Conservation (phyloP, 2,113 vertebrate species). For the Chlorocebus sabaeus region DNA sequence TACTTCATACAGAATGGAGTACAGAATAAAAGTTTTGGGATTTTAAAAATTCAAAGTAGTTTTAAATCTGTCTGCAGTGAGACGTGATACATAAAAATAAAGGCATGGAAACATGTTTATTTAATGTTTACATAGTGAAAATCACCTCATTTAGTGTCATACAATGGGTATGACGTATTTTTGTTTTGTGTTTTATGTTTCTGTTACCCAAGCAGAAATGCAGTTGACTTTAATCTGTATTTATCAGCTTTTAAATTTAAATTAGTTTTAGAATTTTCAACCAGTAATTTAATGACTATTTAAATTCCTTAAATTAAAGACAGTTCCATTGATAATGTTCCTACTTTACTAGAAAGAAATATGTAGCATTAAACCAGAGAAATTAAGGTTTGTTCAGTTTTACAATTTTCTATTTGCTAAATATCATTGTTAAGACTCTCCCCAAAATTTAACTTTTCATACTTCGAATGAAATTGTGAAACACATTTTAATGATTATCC, state of each 20-base stretch:
- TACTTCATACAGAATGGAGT: not conserved
- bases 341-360: not conserved
- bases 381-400: not conserved
- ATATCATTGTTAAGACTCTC: not conserved
- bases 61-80: conserved; percentile 12
- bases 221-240: not conserved
- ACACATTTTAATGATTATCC: not conserved
- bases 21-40: not conserved
- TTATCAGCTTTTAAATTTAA: conserved; percentile 27
- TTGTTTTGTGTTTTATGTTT: not conserved
- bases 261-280: not conserved
- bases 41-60: conserved; percentile 1
- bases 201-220: not conserved
- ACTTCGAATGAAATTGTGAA: not conserved
- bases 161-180: not conserved
- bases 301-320: not conserved
- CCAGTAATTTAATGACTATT: not conserved
- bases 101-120: conserved; percentile 18
- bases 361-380: not conserved
- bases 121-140: conserved; percentile 19
- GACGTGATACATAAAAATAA: conserved; percentile 25
- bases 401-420: not conserved
- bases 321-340: not conserved
- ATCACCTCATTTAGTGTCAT: not conserved
- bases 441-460: not conserved